phyloP scores from a whole-genome alignment of 2,797 vertebrate genomes.

The Pempheris klunzingeri region DNA sequence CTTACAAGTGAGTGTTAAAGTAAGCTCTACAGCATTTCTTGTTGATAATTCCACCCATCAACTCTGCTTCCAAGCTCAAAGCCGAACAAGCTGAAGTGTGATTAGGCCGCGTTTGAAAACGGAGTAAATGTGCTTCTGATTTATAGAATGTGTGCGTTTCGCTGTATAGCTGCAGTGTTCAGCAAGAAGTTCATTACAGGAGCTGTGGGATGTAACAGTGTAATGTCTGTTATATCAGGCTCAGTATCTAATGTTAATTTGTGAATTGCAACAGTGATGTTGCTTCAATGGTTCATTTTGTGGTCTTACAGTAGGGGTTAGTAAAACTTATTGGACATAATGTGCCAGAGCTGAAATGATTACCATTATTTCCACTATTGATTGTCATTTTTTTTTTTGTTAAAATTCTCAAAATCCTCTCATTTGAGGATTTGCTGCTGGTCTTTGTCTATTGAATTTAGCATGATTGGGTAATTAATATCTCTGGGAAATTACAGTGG shows the following conservation, averaged over 20 bases:
- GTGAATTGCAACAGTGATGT: background rate
- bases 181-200: background rate
- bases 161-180: too few relatives aligned
- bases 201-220: background rate
- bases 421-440: background rate
- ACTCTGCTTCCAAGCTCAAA: constrained; percentile 37
- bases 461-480: too few relatives aligned
- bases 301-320: constrained; percentile 1
- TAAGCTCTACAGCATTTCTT: constrained; percentile 42
- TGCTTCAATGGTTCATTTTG: background rate
- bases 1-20: constrained; percentile 58
- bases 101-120: constrained; percentile 38
- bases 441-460: background rate
- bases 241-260: background rate
- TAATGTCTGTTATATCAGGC: background rate
- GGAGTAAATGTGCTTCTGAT: constrained; percentile 3
- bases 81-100: constrained; percentile 24
- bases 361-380: too few relatives aligned
- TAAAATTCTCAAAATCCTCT: background rate
- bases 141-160: background rate
- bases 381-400: too few relatives aligned
- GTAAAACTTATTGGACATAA: background rate
- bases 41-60: constrained; percentile 58
- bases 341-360: background rate
- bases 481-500: background rate